Conservation (phyloP, 2,113 vertebrate genomes). For the Chloroceryle aenea region DNA sequence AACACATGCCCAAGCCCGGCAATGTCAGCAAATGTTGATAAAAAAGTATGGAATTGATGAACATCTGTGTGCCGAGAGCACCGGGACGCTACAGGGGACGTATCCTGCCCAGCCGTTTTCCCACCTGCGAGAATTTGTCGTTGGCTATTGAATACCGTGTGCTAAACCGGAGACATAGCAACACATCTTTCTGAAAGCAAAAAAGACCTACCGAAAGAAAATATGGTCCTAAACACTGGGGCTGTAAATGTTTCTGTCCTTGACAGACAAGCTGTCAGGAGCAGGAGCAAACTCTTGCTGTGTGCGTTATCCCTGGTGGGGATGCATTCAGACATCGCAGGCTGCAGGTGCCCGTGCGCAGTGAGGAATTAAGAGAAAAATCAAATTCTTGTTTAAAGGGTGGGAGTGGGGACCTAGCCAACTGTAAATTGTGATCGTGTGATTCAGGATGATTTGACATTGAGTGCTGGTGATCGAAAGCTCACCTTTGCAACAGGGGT, state of each 20-base stretch:
- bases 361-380: background rate
- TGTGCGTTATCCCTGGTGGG: background rate
- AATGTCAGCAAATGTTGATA: background rate
- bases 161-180: background rate
- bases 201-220: background rate
- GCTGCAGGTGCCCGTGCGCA: background rate
- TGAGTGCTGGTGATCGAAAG: background rate
- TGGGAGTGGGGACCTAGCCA: background rate
- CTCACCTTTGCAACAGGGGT: background rate
- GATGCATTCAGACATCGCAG: background rate
- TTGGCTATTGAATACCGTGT: background rate
- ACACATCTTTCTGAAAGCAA: background rate
- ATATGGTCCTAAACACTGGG: background rate
- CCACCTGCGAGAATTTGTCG: background rate
- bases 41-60: background rate
- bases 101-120: background rate
- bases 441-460: background rate
- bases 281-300: background rate
- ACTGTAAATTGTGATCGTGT: background rate
- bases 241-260: background rate
- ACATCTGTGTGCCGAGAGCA: background rate
- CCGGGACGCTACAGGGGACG: background rate
- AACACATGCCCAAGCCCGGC: background rate
- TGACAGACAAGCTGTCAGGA: background rate
- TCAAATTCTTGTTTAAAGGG: background rate